These are phyloP conservation scores for Hippoglossus stenolepis DNA, from an alignment of 2,113 vertebrate species.

Conservation along the genomic window DNA sequence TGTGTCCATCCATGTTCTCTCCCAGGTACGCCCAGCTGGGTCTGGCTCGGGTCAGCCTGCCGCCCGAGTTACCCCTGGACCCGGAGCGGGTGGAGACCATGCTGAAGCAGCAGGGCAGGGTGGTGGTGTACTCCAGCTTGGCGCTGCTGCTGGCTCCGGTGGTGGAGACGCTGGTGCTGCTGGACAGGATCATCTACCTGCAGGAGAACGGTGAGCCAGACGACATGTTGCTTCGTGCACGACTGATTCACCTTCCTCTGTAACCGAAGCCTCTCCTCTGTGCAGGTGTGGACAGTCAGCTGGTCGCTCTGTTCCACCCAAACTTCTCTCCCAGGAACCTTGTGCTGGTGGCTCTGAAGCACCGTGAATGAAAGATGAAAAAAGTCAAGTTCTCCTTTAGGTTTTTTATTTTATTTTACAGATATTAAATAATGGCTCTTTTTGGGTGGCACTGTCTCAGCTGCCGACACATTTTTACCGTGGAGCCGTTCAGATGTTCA, in stretches of 20 bases:
- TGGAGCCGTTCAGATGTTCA: no score
- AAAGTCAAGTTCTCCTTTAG: no score
- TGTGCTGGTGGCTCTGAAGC: conserved; percentile 87
- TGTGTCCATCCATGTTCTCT: neutral
- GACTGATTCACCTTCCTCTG: neutral
- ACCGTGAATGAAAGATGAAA: no score
- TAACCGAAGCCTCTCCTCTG: neutral
- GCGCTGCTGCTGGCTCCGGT: conserved; percentile 87
- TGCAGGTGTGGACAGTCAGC: conserved; percentile 87
- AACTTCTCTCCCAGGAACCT: conserved; percentile 91
- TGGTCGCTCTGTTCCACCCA: conserved; percentile 91
- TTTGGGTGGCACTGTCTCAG: no score
- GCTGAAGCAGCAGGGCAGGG: conserved; percentile 85
- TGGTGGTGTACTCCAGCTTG: conserved; percentile 92
- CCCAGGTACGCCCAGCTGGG: conserved; percentile 88
- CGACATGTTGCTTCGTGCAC: neutral
- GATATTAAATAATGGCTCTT: no score
- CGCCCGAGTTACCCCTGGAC: conserved; percentile 75
- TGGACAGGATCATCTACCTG: conserved; percentile 92
- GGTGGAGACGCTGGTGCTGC: conserved; percentile 92
- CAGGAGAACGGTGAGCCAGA: conserved; percentile 88
- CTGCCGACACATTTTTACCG: no score
- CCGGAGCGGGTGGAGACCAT: conserved; percentile 70
- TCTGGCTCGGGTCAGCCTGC: conserved; percentile 85
- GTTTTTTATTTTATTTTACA: no score